Percentiles rank a stretch among this genome's conserved stretches.
phyloP scores from a whole-genome alignment of 2,797 vertebrate genomes.

The Lemur catta region DNA sequence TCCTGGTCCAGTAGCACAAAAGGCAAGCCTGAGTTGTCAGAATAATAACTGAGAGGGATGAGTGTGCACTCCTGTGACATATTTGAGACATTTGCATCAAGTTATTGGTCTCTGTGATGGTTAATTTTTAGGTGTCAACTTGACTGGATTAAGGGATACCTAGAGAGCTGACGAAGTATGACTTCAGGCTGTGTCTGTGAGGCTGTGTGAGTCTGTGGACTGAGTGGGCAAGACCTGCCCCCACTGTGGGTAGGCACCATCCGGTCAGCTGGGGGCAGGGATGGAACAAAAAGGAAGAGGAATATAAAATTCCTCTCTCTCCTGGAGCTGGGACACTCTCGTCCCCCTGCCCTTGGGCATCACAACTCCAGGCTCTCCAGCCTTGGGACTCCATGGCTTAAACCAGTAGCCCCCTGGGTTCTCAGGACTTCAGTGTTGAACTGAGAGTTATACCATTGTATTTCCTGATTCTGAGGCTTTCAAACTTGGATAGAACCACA shows the following conservation, averaged over 20 bases:
- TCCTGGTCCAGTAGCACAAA: not conserved
- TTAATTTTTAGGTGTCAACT: not conserved
- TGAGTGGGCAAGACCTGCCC: too few species aligned
- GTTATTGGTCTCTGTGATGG: not conserved
- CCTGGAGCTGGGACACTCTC: not conserved
- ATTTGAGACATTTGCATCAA: not conserved
- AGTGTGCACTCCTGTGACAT: not conserved
- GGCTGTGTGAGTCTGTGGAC: not conserved
- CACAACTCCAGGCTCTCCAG: not conserved
- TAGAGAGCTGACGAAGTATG: not conserved
- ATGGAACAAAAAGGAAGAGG: not conserved
- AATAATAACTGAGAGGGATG: not conserved
- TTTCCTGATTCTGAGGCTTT: not conserved
- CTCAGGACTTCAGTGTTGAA: not conserved
- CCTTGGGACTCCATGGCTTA: not conserved
- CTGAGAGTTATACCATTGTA: not conserved
- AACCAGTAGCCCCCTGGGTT: not conserved
- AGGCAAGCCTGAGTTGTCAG: not conserved
- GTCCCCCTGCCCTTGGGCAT: too few species aligned
- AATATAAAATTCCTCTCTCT: not conserved
- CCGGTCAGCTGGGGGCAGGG: not conserved
- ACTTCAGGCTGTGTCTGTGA: not conserved
- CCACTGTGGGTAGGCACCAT: not conserved
- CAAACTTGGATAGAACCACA: not conserved
- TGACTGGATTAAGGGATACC: not conserved